A percentile compares a stretch with the other conserved stretches of the same genome.
Conservation (phyloP, 2,888 invertebrate genomes). For the Rhingia rostrata region DNA sequence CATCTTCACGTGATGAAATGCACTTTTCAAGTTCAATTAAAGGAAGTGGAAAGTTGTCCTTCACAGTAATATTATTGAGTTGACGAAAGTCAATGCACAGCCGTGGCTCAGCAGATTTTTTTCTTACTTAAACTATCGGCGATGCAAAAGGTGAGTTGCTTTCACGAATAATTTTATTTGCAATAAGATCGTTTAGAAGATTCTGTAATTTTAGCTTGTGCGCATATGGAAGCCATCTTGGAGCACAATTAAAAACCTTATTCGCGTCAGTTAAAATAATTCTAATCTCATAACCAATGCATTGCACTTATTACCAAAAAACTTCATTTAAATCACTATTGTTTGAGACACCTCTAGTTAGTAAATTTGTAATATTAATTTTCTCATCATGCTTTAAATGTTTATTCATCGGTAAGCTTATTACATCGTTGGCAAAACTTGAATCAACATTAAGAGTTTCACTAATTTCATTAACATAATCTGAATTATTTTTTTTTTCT, state of each 20-base stretch:
- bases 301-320: constrained; percentile 18
- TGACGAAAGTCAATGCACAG: no score
- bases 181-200: constrained; percentile 35
- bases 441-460: constrained; percentile 43
- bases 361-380: constrained; percentile 17
- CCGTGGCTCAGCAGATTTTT: no score
- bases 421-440: constrained; percentile 15
- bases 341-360: not conserved
- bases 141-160: constrained; percentile 30
- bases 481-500: not conserved
- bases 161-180: no score
- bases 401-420: constrained; percentile 30
- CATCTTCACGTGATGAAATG: no score
- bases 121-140: constrained; percentile 4
- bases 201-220: constrained; percentile 31
- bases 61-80: no score
- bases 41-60: no score
- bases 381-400: constrained; percentile 27
- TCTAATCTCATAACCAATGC: constrained; percentile 42
- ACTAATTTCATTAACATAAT: not conserved
- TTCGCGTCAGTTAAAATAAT: no score
- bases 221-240: constrained; percentile 26
- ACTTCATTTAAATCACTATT: constrained; percentile 13
- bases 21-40: no score
- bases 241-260: no score